Evolutionary conservation across 1,140 invertebrate species (phyloP).

Genomic region (Ganaspis sp.): DNA sequence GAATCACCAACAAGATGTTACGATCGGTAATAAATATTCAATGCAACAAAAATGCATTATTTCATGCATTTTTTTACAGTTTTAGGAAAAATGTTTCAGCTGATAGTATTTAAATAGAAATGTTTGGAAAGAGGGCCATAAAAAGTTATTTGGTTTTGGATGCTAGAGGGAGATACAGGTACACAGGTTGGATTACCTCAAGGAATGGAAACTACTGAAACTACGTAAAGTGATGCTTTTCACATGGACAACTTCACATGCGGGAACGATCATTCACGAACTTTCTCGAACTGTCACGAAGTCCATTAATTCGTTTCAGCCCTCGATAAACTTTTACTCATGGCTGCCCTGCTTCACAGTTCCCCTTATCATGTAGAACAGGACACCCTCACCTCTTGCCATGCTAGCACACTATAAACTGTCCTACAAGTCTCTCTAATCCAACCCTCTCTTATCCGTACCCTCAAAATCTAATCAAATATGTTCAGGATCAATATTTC

Average conservation of each 20-base stretch:
- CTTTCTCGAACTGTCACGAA: slow-evolving; percentile 17
- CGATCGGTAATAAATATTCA: too few relatives aligned
- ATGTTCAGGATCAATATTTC: slow-evolving; percentile 13
- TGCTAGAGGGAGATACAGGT: neutral
- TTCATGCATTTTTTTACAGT: too few relatives aligned
- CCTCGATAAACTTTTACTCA: slow-evolving; percentile 21
- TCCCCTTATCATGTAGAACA: slow-evolving; percentile 4
- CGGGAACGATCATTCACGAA: slow-evolving; percentile 20
- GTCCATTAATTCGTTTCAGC: slow-evolving; percentile 17
- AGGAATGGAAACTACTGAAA: neutral
- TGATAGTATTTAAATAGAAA: too few relatives aligned
- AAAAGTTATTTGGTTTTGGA: neutral
- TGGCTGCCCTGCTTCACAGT: neutral
- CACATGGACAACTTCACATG: neutral
- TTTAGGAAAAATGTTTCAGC: too few relatives aligned
- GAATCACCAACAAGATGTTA: too few relatives aligned
- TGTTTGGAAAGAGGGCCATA: too few relatives aligned
- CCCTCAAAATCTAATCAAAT: slow-evolving; percentile 23
- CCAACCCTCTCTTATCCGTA: neutral
- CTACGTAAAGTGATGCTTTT: slow-evolving; percentile 1
- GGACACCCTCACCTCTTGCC: neutral
- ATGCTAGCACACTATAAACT: neutral
- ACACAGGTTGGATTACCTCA: slow-evolving; percentile 1
- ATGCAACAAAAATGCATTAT: too few relatives aligned
- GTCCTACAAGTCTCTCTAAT: neutral